Percentiles rank a stretch among this genome's conserved stretches.
Evolutionary conservation across 2,888 invertebrate genomes (phyloP).

Genomic region (Pseudanteris insignis): DNA sequence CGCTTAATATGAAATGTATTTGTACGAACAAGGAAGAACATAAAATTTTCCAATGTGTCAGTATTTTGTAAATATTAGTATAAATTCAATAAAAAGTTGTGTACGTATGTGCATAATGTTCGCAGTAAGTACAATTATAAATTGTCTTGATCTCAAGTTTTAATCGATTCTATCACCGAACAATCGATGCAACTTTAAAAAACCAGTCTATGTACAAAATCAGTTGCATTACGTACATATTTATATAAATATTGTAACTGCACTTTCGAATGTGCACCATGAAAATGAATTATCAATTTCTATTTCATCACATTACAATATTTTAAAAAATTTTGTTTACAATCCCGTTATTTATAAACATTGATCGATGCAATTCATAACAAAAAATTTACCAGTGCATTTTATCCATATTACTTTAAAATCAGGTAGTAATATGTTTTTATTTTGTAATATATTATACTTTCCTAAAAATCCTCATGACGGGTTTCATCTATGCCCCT

Average conservation of each 20-base stretch:
- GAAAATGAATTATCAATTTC: neutral
- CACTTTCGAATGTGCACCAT: neutral
- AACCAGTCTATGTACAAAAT: conserved; percentile 43
- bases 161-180: conserved; percentile 30
- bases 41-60: conserved; percentile 21
- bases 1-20: conserved; percentile 37
- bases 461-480: no score
- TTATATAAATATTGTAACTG: conserved; percentile 32
- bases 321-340: conserved; percentile 21
- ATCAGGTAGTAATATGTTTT: neutral
- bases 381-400: neutral
- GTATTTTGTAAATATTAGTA: conserved; percentile 26
- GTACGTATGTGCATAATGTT: conserved; percentile 19
- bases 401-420: neutral
- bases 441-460: no score
- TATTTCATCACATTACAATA: neutral
- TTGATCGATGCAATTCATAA: conserved; percentile 34
- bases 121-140: conserved; percentile 42
- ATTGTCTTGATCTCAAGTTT: conserved; percentile 21
- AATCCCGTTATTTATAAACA: conserved; percentile 26
- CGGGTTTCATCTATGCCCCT: no score
- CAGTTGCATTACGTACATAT: conserved; percentile 34
- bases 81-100: conserved; percentile 32
- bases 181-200: conserved; percentile 42
- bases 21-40: conserved; percentile 39